Conservation (phyloP, 2,797 vertebrate genomes). For the Cercopithecus neglectus region DNA sequence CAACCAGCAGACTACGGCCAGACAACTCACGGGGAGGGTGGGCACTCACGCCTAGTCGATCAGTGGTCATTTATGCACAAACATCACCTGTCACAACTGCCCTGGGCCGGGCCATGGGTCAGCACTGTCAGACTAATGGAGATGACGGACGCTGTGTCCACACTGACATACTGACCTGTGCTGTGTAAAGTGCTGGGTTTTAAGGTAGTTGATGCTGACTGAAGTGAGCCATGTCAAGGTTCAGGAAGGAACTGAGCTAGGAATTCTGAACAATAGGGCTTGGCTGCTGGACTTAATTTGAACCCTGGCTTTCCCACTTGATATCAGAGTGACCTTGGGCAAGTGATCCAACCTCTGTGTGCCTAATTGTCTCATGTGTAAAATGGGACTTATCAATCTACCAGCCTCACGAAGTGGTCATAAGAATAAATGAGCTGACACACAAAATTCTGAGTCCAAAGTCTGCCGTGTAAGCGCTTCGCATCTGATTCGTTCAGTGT, state of each 20-base stretch:
- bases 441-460: neutral
- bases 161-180: neutral
- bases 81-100: neutral
- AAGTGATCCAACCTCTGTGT: neutral
- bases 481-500: neutral
- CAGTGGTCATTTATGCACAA: neutral
- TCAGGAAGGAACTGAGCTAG: neutral
- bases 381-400: neutral
- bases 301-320: neutral
- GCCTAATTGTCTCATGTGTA: neutral
- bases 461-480: neutral
- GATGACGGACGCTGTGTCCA: neutral
- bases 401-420: neutral
- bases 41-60: neutral
- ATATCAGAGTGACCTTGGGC: neutral
- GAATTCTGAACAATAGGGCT: neutral
- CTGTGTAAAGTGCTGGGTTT: no score
- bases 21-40: neutral
- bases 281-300: neutral
- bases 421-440: neutral
- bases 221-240: neutral
- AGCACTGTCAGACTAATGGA: neutral
- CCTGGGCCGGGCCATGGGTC: fast-evolving
- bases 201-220: neutral
- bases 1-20: neutral